phyloP scores from a whole-genome alignment of 2,797 vertebrate genomes.

The Eulemur albifrons region DNA sequence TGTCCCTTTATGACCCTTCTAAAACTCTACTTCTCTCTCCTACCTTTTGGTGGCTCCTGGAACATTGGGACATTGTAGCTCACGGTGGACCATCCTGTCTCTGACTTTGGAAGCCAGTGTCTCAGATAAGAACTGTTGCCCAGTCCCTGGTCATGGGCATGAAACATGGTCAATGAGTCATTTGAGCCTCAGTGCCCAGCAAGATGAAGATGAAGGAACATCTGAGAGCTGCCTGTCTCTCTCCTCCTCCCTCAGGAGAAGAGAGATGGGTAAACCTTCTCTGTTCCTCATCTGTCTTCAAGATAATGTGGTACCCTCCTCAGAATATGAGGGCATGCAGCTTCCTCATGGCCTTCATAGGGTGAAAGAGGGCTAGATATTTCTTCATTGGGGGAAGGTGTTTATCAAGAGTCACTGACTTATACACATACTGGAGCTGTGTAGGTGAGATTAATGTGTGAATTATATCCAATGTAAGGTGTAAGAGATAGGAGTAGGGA shows the following conservation, averaged over 20 bases:
- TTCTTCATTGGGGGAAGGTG: not conserved
- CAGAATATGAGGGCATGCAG: not conserved
- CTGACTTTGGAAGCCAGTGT: conserved; percentile 36
- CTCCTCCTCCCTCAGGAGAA: not conserved
- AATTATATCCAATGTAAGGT: not conserved
- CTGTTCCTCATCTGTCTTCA: not conserved
- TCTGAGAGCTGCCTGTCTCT: not conserved
- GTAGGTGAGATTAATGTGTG: not conserved
- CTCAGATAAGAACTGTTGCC: conserved; percentile 74
- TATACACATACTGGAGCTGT: not conserved
- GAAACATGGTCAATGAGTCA: conserved; percentile 61
- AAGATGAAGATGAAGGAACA: conserved; percentile 74
- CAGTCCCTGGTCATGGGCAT: conserved; percentile 58
- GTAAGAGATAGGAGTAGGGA: not conserved
- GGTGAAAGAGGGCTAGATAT: not conserved
- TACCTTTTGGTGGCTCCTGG: conserved; percentile 28
- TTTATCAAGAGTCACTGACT: conserved; percentile 16
- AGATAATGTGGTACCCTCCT: not conserved
- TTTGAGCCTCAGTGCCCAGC: conserved; percentile 58
- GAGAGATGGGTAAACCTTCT: not conserved
- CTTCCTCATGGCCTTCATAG: not conserved
- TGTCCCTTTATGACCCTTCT: not conserved
- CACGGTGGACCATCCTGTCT: not conserved
- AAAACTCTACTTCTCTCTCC: not conserved
- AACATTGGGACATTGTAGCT: not conserved